A percentile compares a stretch with the other conserved stretches of the same genome.
Conservation (phyloP, 1,140 invertebrate genomes). For the Drosophila equinoxialis region DNA sequence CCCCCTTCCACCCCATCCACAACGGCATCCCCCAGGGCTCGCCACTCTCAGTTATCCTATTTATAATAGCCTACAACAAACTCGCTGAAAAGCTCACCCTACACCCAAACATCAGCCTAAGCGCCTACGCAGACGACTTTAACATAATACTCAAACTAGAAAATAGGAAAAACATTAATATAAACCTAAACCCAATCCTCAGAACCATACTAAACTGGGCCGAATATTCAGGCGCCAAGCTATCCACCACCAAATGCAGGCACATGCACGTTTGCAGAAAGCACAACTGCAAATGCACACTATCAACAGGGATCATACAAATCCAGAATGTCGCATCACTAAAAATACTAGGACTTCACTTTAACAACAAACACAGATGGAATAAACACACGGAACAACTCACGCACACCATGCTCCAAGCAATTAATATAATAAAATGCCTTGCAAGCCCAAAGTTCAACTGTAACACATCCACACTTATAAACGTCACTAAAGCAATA, state of each 20-base stretch:
- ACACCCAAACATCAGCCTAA: conserved; percentile 17
- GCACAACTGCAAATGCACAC: conserved; percentile 18
- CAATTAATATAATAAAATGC: conserved; percentile 17
- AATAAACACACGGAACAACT: conserved; percentile 13
- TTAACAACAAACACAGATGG: conserved; percentile 34
- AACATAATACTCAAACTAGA: conserved; percentile 23
- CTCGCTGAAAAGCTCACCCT: neutral
- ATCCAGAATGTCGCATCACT: conserved; percentile 6
- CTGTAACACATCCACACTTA: conserved; percentile 5
- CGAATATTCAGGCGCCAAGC: conserved; percentile 8
- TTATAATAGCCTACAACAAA: conserved; percentile 17
- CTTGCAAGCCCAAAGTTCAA: conserved; percentile 27
- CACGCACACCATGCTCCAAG: too few species aligned
- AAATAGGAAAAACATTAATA: conserved; percentile 14
- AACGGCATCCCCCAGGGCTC: conserved; percentile 19
- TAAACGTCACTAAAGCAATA: too few species aligned
- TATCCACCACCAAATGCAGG: conserved; percentile 15
- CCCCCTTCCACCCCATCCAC: neutral
- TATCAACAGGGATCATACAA: conserved; percentile 2
- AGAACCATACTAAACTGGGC: conserved; percentile 16
- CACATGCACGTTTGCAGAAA: conserved; percentile 33
- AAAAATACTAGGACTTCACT: conserved; percentile 33
- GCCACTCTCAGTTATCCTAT: conserved; percentile 9
- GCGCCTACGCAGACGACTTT: conserved; percentile 41
- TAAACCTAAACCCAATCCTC: conserved; percentile 16